A percentile compares a stretch with the other conserved stretches of the same genome.
Conservation (phyloP, 2,888 invertebrate genomes). For the Auanema freiburgensis region DNA sequence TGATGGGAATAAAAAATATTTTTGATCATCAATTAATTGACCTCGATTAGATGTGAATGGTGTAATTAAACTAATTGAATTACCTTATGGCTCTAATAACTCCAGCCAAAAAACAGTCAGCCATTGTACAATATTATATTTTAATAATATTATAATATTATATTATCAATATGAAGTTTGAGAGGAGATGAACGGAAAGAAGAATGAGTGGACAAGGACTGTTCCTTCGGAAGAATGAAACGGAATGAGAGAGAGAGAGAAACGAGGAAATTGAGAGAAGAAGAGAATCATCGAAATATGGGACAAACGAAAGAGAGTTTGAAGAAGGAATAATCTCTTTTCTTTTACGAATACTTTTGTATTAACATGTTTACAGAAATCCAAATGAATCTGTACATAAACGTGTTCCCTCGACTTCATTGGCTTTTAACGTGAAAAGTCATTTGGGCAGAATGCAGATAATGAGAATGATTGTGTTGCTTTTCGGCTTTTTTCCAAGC, state of each 20-base stretch:
- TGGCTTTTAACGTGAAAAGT: no score
- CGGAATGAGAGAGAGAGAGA: conserved; percentile 6
- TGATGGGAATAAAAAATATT: not conserved
- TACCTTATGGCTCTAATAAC: conserved; percentile 3
- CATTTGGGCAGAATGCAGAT: no score
- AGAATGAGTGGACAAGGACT: not conserved
- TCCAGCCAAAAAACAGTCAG: conserved; percentile 3
- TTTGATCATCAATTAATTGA: conserved; percentile 1
- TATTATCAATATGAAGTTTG: not conserved
- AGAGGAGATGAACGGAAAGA: not conserved
- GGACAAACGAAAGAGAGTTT: conserved; percentile 2
- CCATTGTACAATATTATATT: not conserved
- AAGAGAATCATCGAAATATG: conserved; percentile 1
- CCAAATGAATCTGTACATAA: no score
- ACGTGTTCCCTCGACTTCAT: no score
- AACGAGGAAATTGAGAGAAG: conserved; percentile 1
- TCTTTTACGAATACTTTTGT: no score
- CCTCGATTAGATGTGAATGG: not conserved
- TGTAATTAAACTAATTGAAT: no score
- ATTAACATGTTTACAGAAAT: no score
- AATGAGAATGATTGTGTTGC: no score
- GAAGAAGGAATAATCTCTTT: not conserved
- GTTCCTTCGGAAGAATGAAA: conserved; percentile 2
- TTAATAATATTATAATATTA: not conserved
- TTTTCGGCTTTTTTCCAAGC: no score